These are phyloP conservation scores for Pinctada fucata DNA, from an alignment of 2,888 invertebrate species.

Conservation along the genomic window DNA sequence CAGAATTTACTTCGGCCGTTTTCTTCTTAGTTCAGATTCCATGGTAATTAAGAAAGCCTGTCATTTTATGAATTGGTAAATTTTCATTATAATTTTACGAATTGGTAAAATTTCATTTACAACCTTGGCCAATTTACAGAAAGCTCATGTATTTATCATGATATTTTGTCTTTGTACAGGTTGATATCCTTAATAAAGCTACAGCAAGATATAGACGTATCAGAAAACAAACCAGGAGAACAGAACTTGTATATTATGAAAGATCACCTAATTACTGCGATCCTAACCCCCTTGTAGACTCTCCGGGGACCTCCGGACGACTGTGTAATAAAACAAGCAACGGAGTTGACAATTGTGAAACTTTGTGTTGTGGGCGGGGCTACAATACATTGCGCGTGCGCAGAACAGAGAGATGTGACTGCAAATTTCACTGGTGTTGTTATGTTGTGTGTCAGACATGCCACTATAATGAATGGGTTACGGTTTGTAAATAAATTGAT, in stretches of 20 bases:
- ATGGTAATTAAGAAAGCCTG: too few relatives aligned
- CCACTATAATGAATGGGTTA: constrained; percentile 85
- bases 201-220: constrained; percentile 51
- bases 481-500: constrained; percentile 88
- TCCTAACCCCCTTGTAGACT: constrained; percentile 70
- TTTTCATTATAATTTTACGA: too few relatives aligned
- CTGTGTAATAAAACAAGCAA: constrained; percentile 71
- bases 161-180: constrained; percentile 46
- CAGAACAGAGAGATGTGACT: constrained; percentile 72
- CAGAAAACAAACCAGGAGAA: constrained; percentile 57
- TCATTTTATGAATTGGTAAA: too few relatives aligned
- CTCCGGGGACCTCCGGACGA: constrained; percentile 72
- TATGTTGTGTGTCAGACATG: constrained; percentile 75
- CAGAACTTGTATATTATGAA: constrained; percentile 89
- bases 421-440: constrained; percentile 77
- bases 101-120: too few relatives aligned
- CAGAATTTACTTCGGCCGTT: too few relatives aligned
- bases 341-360: constrained; percentile 70
- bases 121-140: too few relatives aligned
- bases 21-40: too few relatives aligned
- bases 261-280: constrained; percentile 96
- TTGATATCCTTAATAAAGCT: constrained; percentile 61
- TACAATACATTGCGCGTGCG: constrained; percentile 77
- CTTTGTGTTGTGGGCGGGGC: constrained; percentile 72
- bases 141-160: too few relatives aligned